phyloP scores from a whole-genome alignment of 2,888 invertebrate species.

The Phyllotreta cruciferae region DNA sequence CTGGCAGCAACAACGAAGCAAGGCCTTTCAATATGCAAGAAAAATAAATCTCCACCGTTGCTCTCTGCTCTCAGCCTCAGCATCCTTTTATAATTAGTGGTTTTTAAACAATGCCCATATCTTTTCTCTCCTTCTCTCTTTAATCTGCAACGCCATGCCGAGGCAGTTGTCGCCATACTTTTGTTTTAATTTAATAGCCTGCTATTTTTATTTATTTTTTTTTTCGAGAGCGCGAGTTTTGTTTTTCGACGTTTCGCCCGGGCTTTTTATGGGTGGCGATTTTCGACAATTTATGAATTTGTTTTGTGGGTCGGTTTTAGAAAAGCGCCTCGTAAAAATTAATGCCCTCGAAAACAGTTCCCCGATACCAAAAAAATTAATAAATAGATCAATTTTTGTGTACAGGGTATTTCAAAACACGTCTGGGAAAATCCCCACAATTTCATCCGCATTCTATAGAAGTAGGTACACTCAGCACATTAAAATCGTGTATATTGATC shows the following conservation, averaged over 20 bases:
- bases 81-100: slow-evolving; percentile 60
- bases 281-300: slow-evolving; percentile 36
- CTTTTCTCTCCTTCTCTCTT: slow-evolving; percentile 45
- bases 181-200: slow-evolving; percentile 54
- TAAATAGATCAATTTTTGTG: too few relatives aligned
- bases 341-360: too few relatives aligned
- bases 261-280: slow-evolving; percentile 35
- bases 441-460: too few relatives aligned
- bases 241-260: slow-evolving; percentile 22
- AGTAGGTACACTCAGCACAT: background rate
- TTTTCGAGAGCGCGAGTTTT: slow-evolving; percentile 27
- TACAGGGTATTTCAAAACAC: too few relatives aligned
- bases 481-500: slow-evolving; percentile 25
- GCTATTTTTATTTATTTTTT: slow-evolving; percentile 48
- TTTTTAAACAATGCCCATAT: slow-evolving; percentile 60
- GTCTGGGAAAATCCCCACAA: too few relatives aligned
- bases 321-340: too few relatives aligned
- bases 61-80: slow-evolving; percentile 47
- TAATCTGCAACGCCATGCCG: slow-evolving; percentile 47
- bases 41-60: slow-evolving; percentile 59
- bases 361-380: too few relatives aligned
- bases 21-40: slow-evolving; percentile 61
- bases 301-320: slow-evolving; percentile 13
- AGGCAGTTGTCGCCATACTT: slow-evolving; percentile 49
- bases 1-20: slow-evolving; percentile 55